Conservation (phyloP, 2,113 vertebrate species). For the Spermophilus dauricus region DNA sequence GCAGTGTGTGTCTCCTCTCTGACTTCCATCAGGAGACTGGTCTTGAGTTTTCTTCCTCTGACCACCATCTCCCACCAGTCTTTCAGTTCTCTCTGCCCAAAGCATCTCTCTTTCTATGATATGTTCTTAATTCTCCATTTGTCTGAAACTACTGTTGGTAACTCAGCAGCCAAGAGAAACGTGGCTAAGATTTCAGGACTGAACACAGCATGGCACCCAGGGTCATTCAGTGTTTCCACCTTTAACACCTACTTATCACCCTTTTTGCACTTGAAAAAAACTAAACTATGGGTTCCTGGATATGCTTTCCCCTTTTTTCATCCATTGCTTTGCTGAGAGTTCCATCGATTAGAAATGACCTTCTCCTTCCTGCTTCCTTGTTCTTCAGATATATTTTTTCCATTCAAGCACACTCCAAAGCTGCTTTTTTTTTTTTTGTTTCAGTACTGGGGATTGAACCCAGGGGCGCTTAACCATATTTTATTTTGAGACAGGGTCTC, state of each 20-base stretch:
- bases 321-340: neutral
- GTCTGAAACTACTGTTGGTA: neutral
- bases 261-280: neutral
- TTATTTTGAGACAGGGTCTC: too few species aligned
- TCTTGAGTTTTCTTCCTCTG: neutral
- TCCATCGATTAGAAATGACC: neutral
- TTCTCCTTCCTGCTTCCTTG: neutral
- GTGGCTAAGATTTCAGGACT: neutral
- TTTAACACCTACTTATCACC: neutral
- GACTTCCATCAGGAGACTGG: neutral
- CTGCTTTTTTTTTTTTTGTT: too few species aligned
- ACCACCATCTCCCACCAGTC: neutral
- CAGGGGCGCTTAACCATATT: too few species aligned
- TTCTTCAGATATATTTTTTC: constrained; percentile 21
- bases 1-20: neutral
- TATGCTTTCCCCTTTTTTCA: neutral
- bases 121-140: neutral
- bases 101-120: neutral
- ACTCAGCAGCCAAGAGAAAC: neutral
- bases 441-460: too few species aligned
- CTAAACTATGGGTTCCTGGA: neutral
- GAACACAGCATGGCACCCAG: neutral
- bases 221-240: neutral
- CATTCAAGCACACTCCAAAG: neutral
- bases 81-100: neutral